Percentiles rank a stretch among this genome's conserved stretches.
Evolutionary conservation across 2,113 vertebrate genomes (phyloP).

Genomic region (Symphodus melops): DNA sequence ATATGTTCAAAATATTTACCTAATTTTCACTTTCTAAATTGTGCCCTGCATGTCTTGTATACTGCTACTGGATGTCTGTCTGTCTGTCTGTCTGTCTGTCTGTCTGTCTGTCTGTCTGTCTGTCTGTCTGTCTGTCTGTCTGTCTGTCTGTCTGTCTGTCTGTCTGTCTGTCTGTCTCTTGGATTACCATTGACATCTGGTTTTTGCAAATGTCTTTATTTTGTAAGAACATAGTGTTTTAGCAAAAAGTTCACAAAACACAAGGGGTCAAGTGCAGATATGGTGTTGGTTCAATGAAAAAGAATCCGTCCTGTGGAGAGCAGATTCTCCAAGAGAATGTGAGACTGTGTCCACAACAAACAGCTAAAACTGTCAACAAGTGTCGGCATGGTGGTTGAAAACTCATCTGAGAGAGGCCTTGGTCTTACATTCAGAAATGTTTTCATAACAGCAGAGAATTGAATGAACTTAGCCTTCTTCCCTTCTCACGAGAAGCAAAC

Average conservation of each 20-base stretch:
- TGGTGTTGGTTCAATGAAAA: conserved; percentile 57
- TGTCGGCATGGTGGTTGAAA: conserved; percentile 61
- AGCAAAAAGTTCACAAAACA: conserved; percentile 56
- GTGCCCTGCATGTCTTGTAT: no score
- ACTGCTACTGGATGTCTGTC: no score
- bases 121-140: no score
- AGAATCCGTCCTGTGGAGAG: conserved; percentile 44
- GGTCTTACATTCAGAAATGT: conserved; percentile 57
- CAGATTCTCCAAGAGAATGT: conserved; percentile 58
- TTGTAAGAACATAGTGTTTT: conserved; percentile 65
- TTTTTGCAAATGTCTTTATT: conserved; percentile 63
- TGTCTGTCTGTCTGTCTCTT: no score
- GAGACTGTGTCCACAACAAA: conserved; percentile 61
- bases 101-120: no score
- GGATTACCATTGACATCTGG: conserved; percentile 48
- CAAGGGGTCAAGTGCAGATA: conserved; percentile 39
- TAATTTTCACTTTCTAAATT: conserved; percentile 12
- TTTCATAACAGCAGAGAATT: conserved; percentile 63
- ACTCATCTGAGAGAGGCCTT: conserved; percentile 42
- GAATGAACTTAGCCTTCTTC: conserved; percentile 33
- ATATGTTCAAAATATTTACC: conserved; percentile 31
- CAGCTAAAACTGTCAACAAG: conserved; percentile 73
- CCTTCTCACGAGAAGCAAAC: conserved; percentile 2
- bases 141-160: no score
- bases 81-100: no score